Conservation (phyloP, 1,140 invertebrate species). For the Drosophila navojoa region DNA sequence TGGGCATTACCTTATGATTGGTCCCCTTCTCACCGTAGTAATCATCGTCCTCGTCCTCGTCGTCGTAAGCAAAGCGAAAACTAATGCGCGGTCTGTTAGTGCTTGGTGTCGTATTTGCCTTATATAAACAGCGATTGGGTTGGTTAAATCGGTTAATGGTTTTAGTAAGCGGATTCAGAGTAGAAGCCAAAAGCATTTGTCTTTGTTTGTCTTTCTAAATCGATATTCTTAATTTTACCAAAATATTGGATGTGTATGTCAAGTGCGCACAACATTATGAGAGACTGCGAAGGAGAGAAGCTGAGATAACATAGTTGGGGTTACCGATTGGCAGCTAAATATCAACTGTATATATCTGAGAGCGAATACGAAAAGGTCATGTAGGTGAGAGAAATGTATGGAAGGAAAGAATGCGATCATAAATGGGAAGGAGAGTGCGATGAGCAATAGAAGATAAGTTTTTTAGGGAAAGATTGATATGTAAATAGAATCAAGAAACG, state of each 20-base stretch:
- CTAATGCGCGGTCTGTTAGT: slow-evolving; percentile 79
- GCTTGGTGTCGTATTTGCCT: slow-evolving; percentile 69
- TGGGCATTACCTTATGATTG: slow-evolving; percentile 64
- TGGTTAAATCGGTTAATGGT: slow-evolving; percentile 65
- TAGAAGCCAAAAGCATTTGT: slow-evolving; percentile 29
- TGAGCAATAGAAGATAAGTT: too few relatives aligned
- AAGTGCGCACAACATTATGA: slow-evolving; percentile 1
- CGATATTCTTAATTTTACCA: slow-evolving; percentile 4
- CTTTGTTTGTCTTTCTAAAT: slow-evolving; percentile 13
- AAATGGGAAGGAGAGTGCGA: background rate
- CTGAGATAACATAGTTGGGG: background rate
- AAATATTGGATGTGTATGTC: background rate
- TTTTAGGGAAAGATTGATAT: too few relatives aligned
- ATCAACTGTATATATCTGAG: too few relatives aligned
- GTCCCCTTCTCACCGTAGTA: slow-evolving; percentile 51
- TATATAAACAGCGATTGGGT: slow-evolving; percentile 63
- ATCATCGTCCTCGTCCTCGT: slow-evolving; percentile 67
- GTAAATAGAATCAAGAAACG: too few relatives aligned
- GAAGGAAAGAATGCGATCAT: too few relatives aligned
- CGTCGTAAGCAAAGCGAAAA: slow-evolving; percentile 82
- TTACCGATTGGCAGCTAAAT: background rate
- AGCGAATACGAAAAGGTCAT: too few relatives aligned
- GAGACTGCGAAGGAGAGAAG: background rate
- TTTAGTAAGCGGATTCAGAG: slow-evolving; percentile 15
- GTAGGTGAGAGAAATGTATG: too few relatives aligned